Evolutionary conservation across 2,113 vertebrate species (phyloP).

Genomic region (Enhydra lutris): DNA sequence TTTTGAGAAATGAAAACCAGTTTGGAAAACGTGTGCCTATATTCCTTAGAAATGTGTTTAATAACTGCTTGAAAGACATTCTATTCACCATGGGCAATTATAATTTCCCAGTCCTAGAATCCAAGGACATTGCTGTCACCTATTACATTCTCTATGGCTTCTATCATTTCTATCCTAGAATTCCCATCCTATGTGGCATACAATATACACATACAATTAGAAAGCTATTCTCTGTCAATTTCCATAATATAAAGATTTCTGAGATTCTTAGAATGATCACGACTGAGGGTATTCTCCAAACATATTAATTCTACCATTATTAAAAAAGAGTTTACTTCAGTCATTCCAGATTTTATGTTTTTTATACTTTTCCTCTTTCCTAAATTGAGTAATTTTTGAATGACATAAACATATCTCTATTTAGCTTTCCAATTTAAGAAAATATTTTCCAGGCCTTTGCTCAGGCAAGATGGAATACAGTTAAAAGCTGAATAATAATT

Average conservation of each 20-base stretch:
- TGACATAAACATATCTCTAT: background rate
- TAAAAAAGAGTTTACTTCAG: background rate
- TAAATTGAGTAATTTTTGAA: background rate
- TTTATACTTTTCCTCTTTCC: background rate
- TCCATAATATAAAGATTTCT: background rate
- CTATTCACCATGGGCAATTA: background rate
- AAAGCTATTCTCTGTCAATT: background rate
- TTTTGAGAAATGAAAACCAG: background rate
- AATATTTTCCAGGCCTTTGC: background rate
- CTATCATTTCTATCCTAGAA: background rate
- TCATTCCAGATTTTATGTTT: background rate
- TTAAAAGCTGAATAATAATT: background rate
- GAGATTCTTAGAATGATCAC: background rate
- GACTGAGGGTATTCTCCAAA: background rate
- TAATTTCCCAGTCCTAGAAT: background rate
- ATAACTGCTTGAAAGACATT: background rate
- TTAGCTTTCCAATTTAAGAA: background rate
- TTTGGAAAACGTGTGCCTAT: background rate
- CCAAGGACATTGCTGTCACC: background rate
- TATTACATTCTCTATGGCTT: background rate
- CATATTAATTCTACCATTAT: background rate
- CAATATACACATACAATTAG: background rate
- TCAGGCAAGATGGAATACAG: background rate
- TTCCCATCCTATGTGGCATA: background rate
- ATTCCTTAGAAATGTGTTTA: background rate